Percentiles rank a stretch among this genome's conserved stretches.
Evolutionary conservation across 2,888 invertebrate genomes (phyloP).

Genomic region (Mythimna vitellina): DNA sequence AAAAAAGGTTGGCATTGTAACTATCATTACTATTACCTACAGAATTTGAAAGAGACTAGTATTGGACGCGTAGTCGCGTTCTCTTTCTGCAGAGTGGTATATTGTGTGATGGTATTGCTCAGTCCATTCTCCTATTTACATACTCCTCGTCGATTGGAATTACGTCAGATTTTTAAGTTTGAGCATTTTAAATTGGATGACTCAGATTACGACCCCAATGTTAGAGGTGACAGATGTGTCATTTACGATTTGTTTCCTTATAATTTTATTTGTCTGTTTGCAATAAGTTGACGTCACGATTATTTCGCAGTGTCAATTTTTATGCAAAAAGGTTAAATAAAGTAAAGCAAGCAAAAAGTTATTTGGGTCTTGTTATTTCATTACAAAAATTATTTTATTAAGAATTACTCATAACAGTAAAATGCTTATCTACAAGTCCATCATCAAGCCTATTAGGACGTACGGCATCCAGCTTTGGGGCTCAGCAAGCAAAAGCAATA

Average conservation of each 20-base stretch:
- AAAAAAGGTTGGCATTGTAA: not conserved
- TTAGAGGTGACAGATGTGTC: not conserved
- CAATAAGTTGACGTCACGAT: not conserved
- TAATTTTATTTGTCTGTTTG: not conserved
- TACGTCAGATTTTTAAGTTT: constrained; percentile 19
- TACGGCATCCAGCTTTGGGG: too few species aligned
- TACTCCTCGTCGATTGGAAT: not conserved
- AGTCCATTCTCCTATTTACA: not conserved
- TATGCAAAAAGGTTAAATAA: not conserved
- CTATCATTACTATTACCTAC: too few species aligned
- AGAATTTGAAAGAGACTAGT: not conserved
- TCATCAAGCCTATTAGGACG: too few species aligned
- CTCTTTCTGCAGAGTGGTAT: not conserved
- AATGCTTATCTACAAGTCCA: too few species aligned
- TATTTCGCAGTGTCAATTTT: not conserved
- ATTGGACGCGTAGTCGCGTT: not conserved
- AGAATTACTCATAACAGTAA: too few species aligned
- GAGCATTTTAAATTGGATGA: constrained; percentile 17
- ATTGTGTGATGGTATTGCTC: not conserved
- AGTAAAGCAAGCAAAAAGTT: not conserved
- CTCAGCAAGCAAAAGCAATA: too few species aligned
- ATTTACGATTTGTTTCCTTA: too few species aligned
- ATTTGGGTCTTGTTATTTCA: not conserved
- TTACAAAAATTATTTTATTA: too few species aligned
- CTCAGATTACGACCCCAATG: constrained; percentile 20